Evolutionary conservation across 1,140 invertebrate species (phyloP).

Genomic region (Calycopis cecrops): DNA sequence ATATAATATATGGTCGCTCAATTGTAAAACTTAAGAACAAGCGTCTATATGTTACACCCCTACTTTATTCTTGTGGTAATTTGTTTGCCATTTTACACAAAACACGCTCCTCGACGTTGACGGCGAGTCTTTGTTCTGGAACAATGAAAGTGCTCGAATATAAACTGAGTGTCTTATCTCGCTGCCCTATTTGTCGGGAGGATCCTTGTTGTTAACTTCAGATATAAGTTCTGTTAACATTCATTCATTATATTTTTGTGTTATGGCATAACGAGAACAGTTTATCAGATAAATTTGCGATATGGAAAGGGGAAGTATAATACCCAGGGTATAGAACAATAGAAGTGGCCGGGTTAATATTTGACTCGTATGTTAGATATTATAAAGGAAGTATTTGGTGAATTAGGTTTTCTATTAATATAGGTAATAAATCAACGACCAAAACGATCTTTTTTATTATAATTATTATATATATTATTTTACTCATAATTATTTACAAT

Average conservation of each 20-base stretch:
- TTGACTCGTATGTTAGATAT: too few relatives aligned
- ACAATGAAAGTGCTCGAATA: conserved; percentile 38
- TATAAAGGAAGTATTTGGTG: too few relatives aligned
- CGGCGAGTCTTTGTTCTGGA: conserved; percentile 32
- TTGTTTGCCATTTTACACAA: conserved; percentile 36
- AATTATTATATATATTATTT: background rate
- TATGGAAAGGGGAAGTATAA: too few relatives aligned
- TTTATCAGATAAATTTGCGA: background rate
- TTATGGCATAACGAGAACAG: background rate
- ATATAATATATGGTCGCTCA: too few relatives aligned
- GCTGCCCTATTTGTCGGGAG: conserved; percentile 30
- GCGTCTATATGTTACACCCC: background rate
- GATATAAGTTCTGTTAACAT: conserved; percentile 10
- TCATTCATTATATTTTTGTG: conserved; percentile 2
- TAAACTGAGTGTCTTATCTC: conserved; percentile 35
- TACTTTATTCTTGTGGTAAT: conserved; percentile 18
- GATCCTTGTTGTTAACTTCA: conserved; percentile 30
- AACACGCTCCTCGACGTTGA: conserved; percentile 33
- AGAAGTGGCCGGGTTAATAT: too few relatives aligned
- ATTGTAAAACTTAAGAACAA: too few relatives aligned
- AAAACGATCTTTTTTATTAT: background rate
- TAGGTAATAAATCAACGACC: background rate
- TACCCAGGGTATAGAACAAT: too few relatives aligned
- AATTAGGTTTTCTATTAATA: too few relatives aligned
- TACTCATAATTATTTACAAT: too few relatives aligned